Evolutionary conservation across 92 coral and sea anemone genomes (phyloP), one percentile per base, ranked within the genome.

Genomic region (Bergia sp.): DNA sequence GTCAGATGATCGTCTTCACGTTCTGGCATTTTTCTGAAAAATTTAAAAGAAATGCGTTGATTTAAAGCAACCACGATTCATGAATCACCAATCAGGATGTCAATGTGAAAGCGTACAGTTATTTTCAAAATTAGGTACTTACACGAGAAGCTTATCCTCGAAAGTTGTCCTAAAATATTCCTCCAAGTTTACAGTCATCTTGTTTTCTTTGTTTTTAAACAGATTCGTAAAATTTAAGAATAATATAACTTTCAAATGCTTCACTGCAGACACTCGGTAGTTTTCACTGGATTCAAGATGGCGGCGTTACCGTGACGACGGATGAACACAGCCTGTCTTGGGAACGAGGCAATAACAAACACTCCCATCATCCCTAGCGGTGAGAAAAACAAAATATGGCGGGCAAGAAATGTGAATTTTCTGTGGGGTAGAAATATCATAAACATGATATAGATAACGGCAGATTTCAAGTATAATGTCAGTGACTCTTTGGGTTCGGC

Each of bases 121-220:
- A 61, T 3, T n/a, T 37, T 18, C 18, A 18, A 20, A 89, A 37
- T 75, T 8, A 42, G 67, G 18, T 77, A 95, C 99, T 94, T 94
- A 97, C 99, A 97, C 99, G 83, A 97, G 98, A 91, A 97, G 96
- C 79, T 95, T 97, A 86, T 97, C 99, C 94, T 97, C 99, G 85
- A 97, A 97, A 37, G 98, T 97, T 75, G 99, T 97, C 95, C 99
- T 92, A 73, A 97, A 97, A 90, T 97, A 97, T 85, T 95, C 99
- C 57, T 97, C 99, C 37, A 97, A 85, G 89, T 97, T 97, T 23
- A 97, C 95, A 73, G 98, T 91, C 99, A 97, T 97, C 84, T 91
- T 95, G 11, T 21, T 45, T 45, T 7, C 57, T 53, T 85, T 74
- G 39, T 81, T 21, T 42, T 11, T 15, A 41, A 64, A 47, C 21